Base-by-base conservation (phyloP, 2,797 vertebrate species). In the Tangara arthus region DNA sequence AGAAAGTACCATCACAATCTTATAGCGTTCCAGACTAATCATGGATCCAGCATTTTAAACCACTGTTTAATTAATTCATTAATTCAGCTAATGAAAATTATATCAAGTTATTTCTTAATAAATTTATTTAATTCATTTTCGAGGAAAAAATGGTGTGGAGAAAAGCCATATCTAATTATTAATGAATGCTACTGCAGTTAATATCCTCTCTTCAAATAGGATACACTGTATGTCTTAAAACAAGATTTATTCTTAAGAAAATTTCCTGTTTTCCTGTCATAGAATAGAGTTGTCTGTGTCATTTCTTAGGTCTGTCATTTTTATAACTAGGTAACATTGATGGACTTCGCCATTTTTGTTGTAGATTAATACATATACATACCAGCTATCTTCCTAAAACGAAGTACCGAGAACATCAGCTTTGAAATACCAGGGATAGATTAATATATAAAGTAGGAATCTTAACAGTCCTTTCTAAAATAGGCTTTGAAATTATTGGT, bases 261-360 rank as follows among this genome's bases (percentile, higher is more conserved):
- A 56, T 82, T 21, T 41, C 6, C 14, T 4, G 11, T 30, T 83
- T 37, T 77, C 60, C 32, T 81, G 63, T 47, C 35, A 37, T 5
- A 77, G 15, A 21, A 35, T 69, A 72, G 75, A 83, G 26, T 46
- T 46, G 41, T 24, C 81, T 14, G 42, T 64, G 47, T 46, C 4
- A 44, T 93, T 70, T 78, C 56, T 91, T 91, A 63, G 24, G 82
- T 93, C 78, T 69, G 28, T 39, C 53, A 21, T 82, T 95, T 95
- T 90, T 83, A 22, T 47, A 60, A 46, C 46, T 52, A n/a, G 42
- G 23, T 42, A 69, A 68, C 57, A 91, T 94, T 79, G 95, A 87
- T 70, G 44, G 28, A 35, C 69, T 66, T 49, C 0, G 30, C 46
- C 35, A 46, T 94, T 97, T 94, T 93, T 81, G 82, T 91, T 81